phyloP scores from a whole-genome alignment of 1,140 invertebrate species.

The Drosophila biarmipes region DNA sequence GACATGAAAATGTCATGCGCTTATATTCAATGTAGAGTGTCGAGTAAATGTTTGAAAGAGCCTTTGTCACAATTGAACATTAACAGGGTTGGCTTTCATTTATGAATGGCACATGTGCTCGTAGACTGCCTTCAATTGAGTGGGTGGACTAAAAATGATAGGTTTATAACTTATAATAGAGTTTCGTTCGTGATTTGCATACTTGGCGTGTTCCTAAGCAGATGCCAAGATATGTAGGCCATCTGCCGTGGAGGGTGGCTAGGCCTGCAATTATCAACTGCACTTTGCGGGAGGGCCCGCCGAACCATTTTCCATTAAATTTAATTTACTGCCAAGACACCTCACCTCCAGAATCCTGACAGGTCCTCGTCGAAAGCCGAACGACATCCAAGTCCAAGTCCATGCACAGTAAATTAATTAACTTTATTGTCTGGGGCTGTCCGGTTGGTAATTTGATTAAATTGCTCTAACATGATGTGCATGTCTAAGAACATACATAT shows the following conservation, averaged over 20 bases:
- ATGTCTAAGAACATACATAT: no score
- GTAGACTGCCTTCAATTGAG: conserved; percentile 1
- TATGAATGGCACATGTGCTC: conserved; percentile 19
- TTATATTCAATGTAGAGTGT: conserved; percentile 33
- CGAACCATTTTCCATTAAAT: conserved; percentile 54
- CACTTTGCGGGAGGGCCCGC: conserved; percentile 36
- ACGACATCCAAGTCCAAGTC: conserved; percentile 26
- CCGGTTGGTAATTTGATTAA: conserved; percentile 70
- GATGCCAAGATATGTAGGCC: conserved; percentile 14
- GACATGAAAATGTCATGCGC: conserved; percentile 27
- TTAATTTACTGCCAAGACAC: conserved; percentile 66
- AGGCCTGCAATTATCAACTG: conserved; percentile 54
- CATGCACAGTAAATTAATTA: conserved; percentile 72
- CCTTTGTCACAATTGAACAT: conserved; percentile 38
- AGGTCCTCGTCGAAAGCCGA: conserved; percentile 23
- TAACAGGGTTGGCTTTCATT: conserved; percentile 58
- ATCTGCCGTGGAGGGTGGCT: conserved; percentile 16
- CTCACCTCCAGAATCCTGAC: conserved; percentile 25
- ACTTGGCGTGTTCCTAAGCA: conserved; percentile 35
- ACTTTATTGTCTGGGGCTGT: conserved; percentile 65
- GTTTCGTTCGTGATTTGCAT: conserved; percentile 74
- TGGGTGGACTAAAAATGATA: conserved; percentile 68
- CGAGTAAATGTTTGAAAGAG: conserved; percentile 27
- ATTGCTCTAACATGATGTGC: conserved; percentile 55
- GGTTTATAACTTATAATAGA: conserved; percentile 81